These are phyloP conservation scores for Pocillopora damicornis DNA, from an alignment of 64 coral and sea anemone genomes.

Conservation along the genomic window DNA sequence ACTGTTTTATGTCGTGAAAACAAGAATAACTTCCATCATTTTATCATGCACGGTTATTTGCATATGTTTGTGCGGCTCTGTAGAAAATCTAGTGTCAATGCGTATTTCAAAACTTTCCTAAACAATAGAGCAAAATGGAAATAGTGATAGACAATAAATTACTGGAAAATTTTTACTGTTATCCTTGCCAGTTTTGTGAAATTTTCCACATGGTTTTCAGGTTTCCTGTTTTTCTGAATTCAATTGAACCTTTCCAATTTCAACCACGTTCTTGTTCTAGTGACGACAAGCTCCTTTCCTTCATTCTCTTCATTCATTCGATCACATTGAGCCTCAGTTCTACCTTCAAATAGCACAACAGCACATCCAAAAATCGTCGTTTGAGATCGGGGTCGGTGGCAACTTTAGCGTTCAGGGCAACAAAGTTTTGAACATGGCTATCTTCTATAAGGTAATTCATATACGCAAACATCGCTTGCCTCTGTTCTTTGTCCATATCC, in stretches of 20 bases:
- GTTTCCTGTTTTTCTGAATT: no score
- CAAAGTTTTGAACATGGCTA: constrained; percentile 64
- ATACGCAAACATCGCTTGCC: constrained; percentile 66
- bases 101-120: not conserved
- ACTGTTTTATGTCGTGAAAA: not conserved
- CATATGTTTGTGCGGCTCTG: no score
- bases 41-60: no score
- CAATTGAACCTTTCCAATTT: not conserved
- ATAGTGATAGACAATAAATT: no score
- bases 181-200: no score
- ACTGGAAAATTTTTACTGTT: no score
- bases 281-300: not conserved
- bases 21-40: not conserved
- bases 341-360: constrained; percentile 78
- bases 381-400: constrained; percentile 60
- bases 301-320: not conserved
- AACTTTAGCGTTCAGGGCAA: constrained; percentile 77
- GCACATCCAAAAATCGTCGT: constrained; percentile 73
- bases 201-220: no score
- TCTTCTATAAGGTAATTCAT: constrained; percentile 86
- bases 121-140: not conserved
- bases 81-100: not conserved
- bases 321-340: constrained; percentile 39
- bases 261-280: not conserved
- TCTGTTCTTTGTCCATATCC: constrained; percentile 80